Evolutionary conservation across 2,888 invertebrate species (phyloP), one percentile per base, ranked within the genome.

Genomic region (Sesia bembeciformis): DNA sequence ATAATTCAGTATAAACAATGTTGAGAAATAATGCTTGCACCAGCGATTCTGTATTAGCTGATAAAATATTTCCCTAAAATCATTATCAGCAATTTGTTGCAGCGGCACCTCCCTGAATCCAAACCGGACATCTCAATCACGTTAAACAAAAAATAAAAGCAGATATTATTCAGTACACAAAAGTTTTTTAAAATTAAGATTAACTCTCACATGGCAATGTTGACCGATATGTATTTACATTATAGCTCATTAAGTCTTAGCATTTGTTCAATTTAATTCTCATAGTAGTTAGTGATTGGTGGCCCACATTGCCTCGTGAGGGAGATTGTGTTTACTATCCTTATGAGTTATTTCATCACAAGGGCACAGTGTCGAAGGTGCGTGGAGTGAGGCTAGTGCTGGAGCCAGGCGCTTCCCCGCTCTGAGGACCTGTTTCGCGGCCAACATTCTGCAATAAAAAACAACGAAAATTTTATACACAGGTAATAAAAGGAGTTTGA

Each of bases 361-460:
- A 83, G 67, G 85, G 84, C 66, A 87, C 85, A 51, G 81, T 74
- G 58, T 84, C 87, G 59, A 82, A 85, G 60, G 82, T 78, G 64
- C 87, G 82, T 4, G 78, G 73, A 57, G 84, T 75, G 58, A 88
- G 75, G 67, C 84, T 88, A 58, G 89, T 90, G 72, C 90, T 90
- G 58, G 92, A 92, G 51, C 92, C 92, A 0, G 92, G 91, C n/a
- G 92, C 91, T 68, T 92, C 92, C 50, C 92, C 92, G 57, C 91
- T 85, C 63, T 92, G 92, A 49, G 91, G 90, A 6, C 91, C 91
- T 57, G 90, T 85, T 67, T 91, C 92, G 52, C 91, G 85, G 6
- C 87, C 86, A 56, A 81, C 70, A 76, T 89, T 90, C 90, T 90
- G 78, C 23, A 81, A 82, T 53, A 52, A 54, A 60, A 53, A 38